Percentiles rank a stretch among this genome's conserved stretches.
phyloP scores from a whole-genome alignment of 2,888 invertebrate species.

The Himalopsyche kuldschensis region DNA sequence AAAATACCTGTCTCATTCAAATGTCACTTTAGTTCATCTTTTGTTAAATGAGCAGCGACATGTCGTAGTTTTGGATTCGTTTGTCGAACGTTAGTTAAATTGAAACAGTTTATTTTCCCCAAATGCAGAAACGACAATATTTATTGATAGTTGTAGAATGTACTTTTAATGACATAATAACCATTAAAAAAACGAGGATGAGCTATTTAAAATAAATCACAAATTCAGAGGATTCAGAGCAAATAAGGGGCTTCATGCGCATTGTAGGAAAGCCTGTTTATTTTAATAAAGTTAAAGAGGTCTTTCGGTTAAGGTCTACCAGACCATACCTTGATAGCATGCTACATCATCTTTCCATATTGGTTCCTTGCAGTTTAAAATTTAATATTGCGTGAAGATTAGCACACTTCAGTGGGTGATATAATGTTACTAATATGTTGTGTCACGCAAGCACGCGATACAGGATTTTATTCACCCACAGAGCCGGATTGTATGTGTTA shows the following conservation, averaged over 20 bases:
- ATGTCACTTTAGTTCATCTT: too few species aligned
- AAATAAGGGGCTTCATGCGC: background rate
- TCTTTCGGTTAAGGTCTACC: background rate
- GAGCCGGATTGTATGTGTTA: background rate
- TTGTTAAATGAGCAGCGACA: too few species aligned
- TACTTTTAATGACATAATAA: too few species aligned
- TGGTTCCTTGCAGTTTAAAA: constrained; percentile 10
- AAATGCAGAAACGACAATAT: too few species aligned
- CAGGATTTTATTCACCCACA: background rate
- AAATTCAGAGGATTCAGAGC: too few species aligned
- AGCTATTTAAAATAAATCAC: too few species aligned
- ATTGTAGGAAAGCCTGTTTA: background rate
- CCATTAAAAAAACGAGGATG: too few species aligned
- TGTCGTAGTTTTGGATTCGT: too few species aligned
- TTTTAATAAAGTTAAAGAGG: background rate
- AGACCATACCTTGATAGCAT: background rate
- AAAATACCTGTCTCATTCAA: too few species aligned
- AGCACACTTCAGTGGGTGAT: constrained; percentile 6
- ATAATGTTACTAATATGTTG: constrained; percentile 1
- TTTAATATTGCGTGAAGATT: constrained; percentile 29
- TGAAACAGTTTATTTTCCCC: too few species aligned
- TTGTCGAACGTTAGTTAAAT: too few species aligned
- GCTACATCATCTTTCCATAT: background rate
- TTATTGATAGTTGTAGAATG: too few species aligned
- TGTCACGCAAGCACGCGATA: constrained; percentile 1